Evolutionary conservation across 2,797 vertebrate species (phyloP).

Genomic region (Gephyroberyx darwinii): DNA sequence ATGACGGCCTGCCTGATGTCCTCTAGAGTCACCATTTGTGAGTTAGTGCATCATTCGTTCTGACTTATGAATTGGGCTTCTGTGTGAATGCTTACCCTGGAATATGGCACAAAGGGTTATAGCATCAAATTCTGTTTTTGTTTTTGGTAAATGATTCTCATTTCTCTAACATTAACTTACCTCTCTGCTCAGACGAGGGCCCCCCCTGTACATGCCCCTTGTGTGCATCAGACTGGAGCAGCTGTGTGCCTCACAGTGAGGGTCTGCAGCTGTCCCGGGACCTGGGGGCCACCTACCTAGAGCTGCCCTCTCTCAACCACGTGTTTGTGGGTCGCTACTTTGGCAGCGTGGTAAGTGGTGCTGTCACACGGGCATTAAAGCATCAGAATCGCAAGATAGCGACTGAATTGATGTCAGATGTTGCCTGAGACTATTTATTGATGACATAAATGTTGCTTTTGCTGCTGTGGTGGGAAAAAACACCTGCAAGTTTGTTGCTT

Average conservation of each 20-base stretch:
- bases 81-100: no score
- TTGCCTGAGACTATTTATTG: neutral
- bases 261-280: conserved; percentile 94
- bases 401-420: neutral
- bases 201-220: conserved; percentile 93
- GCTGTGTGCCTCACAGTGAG: conserved; percentile 90
- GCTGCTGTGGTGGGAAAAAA: no score
- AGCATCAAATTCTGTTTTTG: no score
- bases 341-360: conserved; percentile 90
- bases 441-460: no score
- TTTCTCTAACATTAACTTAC: neutral
- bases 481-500: no score
- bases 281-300: conserved; percentile 93
- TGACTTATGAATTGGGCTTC: no score
- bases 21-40: no score
- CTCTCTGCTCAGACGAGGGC: conserved; percentile 82
- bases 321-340: conserved; percentile 95
- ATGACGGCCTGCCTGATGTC: no score
- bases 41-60: no score
- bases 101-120: no score
- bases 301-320: conserved; percentile 92
- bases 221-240: conserved; percentile 92
- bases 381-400: neutral
- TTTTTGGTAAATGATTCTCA: neutral
- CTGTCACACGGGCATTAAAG: neutral